These are phyloP conservation scores for Tenrec ecaudatus DNA, from an alignment of 2,113 vertebrate genomes.

Conservation along the genomic window DNA sequence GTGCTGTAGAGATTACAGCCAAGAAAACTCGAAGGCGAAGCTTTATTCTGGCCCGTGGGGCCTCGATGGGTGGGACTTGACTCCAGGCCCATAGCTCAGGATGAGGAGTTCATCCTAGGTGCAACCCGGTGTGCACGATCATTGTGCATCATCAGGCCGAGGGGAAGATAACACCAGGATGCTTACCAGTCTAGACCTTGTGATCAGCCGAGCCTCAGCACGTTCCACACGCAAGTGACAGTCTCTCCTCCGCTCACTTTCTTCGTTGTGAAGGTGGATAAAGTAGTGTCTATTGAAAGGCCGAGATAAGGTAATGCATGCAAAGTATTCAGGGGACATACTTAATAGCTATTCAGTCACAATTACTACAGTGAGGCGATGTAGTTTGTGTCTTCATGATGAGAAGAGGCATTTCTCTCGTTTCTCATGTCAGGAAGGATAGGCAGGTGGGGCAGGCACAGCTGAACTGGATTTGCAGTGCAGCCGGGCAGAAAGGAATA, in stretches of 20 bases:
- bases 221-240: neutral
- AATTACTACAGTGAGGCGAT: neutral
- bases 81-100: neutral
- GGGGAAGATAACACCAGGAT: neutral
- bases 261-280: constrained; percentile 13
- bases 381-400: neutral
- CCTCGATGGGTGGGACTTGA: neutral
- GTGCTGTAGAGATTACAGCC: neutral
- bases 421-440: constrained; percentile 44
- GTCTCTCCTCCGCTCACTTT: constrained; percentile 13
- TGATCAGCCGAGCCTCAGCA: neutral
- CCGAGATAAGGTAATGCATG: neutral
- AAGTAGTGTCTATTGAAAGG: neutral
- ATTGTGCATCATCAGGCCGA: neutral
- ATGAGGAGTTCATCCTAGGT: neutral
- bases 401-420: neutral
- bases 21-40: neutral
- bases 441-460: neutral
- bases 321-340: neutral
- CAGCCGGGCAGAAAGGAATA: neutral
- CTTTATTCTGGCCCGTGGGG: neutral
- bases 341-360: neutral
- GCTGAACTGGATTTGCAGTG: neutral
- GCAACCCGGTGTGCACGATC: neutral
- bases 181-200: neutral